phyloP scores from a whole-genome alignment of 2,888 invertebrate genomes.

The Ectemnius lituratus region DNA sequence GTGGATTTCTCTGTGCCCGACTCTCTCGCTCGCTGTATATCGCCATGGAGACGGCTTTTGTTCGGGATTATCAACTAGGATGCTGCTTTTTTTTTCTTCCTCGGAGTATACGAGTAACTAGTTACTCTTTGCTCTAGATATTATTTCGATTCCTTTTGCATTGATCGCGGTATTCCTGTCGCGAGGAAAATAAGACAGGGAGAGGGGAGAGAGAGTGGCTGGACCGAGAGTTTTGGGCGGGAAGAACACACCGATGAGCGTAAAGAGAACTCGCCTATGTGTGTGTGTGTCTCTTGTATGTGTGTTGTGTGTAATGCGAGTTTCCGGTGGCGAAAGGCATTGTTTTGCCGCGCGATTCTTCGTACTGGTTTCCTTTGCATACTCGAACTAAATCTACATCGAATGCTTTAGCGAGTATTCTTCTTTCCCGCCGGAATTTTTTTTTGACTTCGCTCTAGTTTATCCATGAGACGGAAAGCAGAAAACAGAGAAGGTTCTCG shows the following conservation, averaged over 20 bases:
- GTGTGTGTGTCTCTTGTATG: not conserved
- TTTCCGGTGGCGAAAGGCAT: constrained; percentile 42
- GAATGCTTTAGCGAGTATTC: not conserved
- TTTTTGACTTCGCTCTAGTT: too few species aligned
- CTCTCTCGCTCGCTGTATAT: not conserved
- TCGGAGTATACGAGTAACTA: too few species aligned
- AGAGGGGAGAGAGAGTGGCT: too few species aligned
- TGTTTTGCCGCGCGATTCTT: constrained; percentile 34
- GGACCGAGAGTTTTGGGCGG: constrained; percentile 53
- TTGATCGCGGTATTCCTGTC: too few species aligned
- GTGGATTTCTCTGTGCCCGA: constrained; percentile 25
- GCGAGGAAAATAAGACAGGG: too few species aligned
- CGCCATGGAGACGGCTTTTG: constrained; percentile 11
- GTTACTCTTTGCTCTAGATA: not conserved
- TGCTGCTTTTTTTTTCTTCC: not conserved
- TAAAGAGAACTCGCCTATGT: constrained; percentile 28
- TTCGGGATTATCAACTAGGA: not conserved
- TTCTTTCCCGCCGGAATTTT: too few species aligned
- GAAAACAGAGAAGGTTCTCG: too few species aligned
- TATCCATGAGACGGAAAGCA: too few species aligned
- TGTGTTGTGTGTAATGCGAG: too few species aligned
- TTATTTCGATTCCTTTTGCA: too few species aligned
- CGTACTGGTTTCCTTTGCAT: not conserved
- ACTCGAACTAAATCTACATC: not conserved
- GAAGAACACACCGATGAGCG: constrained; percentile 39